phyloP scores from a whole-genome alignment of 1,140 invertebrate genomes.

The Cheumatopsyche charites region DNA sequence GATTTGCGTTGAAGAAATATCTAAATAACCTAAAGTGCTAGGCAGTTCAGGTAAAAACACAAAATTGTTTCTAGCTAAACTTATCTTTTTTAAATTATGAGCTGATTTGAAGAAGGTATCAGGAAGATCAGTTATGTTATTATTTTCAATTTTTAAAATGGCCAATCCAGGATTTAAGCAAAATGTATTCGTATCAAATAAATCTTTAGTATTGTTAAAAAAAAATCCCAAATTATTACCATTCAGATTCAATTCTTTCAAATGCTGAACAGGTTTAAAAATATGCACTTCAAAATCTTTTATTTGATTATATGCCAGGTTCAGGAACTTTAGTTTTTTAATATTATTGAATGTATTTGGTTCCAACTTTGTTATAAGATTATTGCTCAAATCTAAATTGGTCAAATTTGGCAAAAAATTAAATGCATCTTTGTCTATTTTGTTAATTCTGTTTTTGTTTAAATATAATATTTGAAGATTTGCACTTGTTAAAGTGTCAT shows the following conservation, averaged over 20 bases:
- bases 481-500: slow-evolving; percentile 13
- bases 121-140: slow-evolving; percentile 52
- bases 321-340: slow-evolving; percentile 59
- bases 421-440: slow-evolving; percentile 54
- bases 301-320: slow-evolving; percentile 62
- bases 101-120: slow-evolving; percentile 56
- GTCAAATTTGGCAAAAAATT: slow-evolving; percentile 56
- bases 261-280: slow-evolving; percentile 57
- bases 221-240: slow-evolving; percentile 54
- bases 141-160: slow-evolving; percentile 53
- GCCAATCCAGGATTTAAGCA: slow-evolving; percentile 54
- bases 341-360: slow-evolving; percentile 57
- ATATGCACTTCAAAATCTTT: slow-evolving; percentile 54
- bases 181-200: slow-evolving; percentile 54
- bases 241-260: slow-evolving; percentile 59
- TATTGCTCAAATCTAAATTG: slow-evolving; percentile 62
- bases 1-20: slow-evolving; percentile 58
- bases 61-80: slow-evolving; percentile 55
- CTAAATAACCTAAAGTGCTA: slow-evolving; percentile 56
- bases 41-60: slow-evolving; percentile 55
- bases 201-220: slow-evolving; percentile 28
- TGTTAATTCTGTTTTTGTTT: slow-evolving; percentile 56
- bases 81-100: slow-evolving; percentile 54
- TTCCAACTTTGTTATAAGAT: slow-evolving; percentile 57
- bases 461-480: slow-evolving; percentile 50